Evolutionary conservation across 2,113 vertebrate genomes (phyloP).

Genomic region (Melanerpes formicivorus): DNA sequence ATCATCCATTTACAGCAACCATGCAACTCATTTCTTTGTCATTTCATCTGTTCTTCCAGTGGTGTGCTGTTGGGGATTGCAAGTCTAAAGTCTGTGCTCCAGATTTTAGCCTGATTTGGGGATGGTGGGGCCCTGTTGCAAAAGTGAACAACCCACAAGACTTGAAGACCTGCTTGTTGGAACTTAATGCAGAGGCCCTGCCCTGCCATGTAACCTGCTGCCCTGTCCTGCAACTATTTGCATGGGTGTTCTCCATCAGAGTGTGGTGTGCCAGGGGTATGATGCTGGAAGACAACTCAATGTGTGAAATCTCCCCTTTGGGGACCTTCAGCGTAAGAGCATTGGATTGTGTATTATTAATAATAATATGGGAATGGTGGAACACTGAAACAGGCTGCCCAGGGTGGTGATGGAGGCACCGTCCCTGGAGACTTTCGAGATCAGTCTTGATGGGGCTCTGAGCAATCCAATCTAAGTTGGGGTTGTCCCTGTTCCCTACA

Average conservation of each 20-base stretch:
- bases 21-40: neutral
- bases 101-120: neutral
- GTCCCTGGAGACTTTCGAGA: no score
- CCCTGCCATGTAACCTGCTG: accelerated
- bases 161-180: neutral
- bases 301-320: neutral
- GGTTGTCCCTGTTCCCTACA: no score
- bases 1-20: neutral
- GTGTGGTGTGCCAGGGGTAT: neutral
- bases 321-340: neutral
- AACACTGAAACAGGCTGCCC: no score
- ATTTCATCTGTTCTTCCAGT: neutral
- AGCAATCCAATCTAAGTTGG: no score
- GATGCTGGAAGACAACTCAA: neutral
- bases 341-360: neutral
- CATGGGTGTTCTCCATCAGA: neutral
- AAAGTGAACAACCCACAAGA: neutral
- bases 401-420: no score
- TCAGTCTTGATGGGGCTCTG: no score
- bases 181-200: neutral
- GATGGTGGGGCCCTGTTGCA: neutral
- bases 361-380: no score
- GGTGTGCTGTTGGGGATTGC: neutral
- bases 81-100: neutral
- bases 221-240: neutral